Evolutionary conservation across 2,113 vertebrate species (phyloP).

Genomic region (Suncus etruscus): DNA sequence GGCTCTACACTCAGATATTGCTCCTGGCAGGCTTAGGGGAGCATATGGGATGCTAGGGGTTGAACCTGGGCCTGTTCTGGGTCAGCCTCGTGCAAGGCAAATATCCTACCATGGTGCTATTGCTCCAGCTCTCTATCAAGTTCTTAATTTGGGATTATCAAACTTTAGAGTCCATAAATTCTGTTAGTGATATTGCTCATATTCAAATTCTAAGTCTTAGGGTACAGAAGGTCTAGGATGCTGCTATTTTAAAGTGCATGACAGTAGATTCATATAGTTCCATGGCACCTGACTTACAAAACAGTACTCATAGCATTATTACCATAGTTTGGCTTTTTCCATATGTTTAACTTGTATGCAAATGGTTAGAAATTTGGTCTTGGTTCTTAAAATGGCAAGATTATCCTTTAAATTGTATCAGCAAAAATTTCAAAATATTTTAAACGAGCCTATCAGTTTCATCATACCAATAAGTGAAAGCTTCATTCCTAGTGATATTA

Average conservation of each 20-base stretch:
- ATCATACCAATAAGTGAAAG: neutral
- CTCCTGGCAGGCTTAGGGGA: no score
- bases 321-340: neutral
- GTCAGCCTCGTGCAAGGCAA: no score
- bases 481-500: neutral
- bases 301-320: neutral
- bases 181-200: neutral
- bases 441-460: neutral
- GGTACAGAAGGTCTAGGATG: neutral
- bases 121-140: no score
- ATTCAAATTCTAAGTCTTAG: neutral
- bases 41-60: no score
- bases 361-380: neutral
- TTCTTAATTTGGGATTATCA: constrained; percentile 7
- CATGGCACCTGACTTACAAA: neutral
- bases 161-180: neutral
- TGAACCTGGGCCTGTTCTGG: no score
- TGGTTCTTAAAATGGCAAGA: neutral
- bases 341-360: neutral
- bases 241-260: neutral
- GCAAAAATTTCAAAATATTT: constrained; percentile 4
- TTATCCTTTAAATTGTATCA: neutral
- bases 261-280: no score
- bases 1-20: no score
- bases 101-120: no score